Evolutionary conservation across 2,797 vertebrate species (phyloP), one percentile per base, ranked within the genome.

Genomic region (Sebastes itinus): DNA sequence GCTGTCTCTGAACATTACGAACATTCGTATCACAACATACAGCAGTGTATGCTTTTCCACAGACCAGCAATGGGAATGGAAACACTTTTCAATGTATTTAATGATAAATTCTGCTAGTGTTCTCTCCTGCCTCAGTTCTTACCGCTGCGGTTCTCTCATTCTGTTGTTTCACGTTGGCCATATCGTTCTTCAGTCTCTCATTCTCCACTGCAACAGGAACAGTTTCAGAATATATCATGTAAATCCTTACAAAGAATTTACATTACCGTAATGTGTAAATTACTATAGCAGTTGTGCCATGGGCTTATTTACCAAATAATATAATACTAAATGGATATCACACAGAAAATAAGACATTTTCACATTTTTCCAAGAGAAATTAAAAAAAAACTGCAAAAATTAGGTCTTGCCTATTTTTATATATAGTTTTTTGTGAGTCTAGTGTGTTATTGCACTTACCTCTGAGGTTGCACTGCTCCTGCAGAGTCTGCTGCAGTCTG

Each of bases 381-480:
- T 10, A 33, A 33, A 33, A 32, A 32, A 33, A 33, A 33, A 33
- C 0, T 33, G 32, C 9, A 33, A 33, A 10, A 0, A 33, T 33
- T 33, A 33, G 32, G 32, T 33, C 0, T 33, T 33, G 32, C 32
- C 32, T 33, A 33, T 33, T 33, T 33, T 33, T 5, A 35, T 35
- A 35, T 38, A 13, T 38, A 38, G 35, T 38, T 3, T 4, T 72
- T 35, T 59, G 3, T 28, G 13, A 7, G 23, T 52, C 11, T 6
- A 22, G 2, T 18, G 33, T 22, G 7, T 62, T 25, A 9, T 42
- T 63, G 4, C 3, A 7, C 10, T 75, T 95, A 99, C 98, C 97
- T 97, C 96, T 97, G 82, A 98, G 84, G 2, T 96, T 91, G 87
- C 94, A 97, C 75, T 97, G 97, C 88, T 95, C 96, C 86, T 97